Base-by-base conservation (phyloP, 2,888 invertebrate genomes). In the Parnassius apollo region DNA sequence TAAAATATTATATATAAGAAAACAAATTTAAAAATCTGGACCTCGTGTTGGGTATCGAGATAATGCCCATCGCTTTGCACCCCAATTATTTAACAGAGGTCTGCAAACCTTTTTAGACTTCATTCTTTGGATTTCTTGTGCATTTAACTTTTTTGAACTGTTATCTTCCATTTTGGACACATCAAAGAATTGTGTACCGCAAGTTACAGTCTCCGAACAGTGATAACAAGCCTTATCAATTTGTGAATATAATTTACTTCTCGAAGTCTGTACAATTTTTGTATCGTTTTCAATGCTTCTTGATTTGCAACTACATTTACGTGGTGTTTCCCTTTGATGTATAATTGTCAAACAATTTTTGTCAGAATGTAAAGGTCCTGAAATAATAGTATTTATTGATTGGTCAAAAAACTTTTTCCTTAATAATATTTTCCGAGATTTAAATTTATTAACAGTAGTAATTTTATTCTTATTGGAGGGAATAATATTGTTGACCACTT, bases 41-140 rank as follows among this genome's bases (percentile, higher is more conserved):
- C 88, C 88, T 65, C 73, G 76, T 2, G 69, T 65, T 12, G 79
- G 78, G 60, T 76, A 73, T 61, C 72, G 75, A 11, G 83, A 75
- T 58, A 89, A 59, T 42, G 87, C 80, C 90, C 90, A 90, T 50
- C 83, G 75, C 66, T 78, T 82, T 48, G 75, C 76, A 59, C 73
- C 72, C 65, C 73, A 46, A 42, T 42, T 42, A 67, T 53, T 11
- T 55, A 55, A 59, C 10, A 42, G 8, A 22, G 58, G 58, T 35
- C 51, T 46, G 10, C 45, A n/a, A 9, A 35, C 45, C 51, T 42
- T 59, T 42, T 52, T 59, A 42, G 48, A 7, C n/a, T 56, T 51
- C 10, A 56, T 45, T 56, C 56, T 59, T 48, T 25, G 22, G 46
- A 13, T 42, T 13, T 57, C 51, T 2, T 50, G 13, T 25, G 22